Conservation (phyloP, 1,140 invertebrate genomes). For the Drosophila repleta region DNA sequence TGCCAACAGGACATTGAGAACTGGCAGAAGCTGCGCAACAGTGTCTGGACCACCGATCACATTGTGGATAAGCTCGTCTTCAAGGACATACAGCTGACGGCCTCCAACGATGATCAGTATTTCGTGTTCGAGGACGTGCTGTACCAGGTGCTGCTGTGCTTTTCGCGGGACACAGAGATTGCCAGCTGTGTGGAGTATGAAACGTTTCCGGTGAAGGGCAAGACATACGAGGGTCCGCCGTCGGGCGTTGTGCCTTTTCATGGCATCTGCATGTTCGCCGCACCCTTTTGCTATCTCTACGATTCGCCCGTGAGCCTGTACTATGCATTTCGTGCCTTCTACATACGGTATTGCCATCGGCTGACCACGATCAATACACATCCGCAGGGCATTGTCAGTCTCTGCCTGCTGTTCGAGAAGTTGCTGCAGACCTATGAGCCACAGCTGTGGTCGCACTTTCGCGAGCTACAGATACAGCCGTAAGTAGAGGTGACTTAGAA, state of each 20-base stretch:
- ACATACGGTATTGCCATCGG: slow-evolving; percentile 95
- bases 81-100: slow-evolving; percentile 97
- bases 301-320: slow-evolving; percentile 94
- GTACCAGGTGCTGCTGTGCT: slow-evolving; percentile 97
- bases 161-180: slow-evolving; percentile 94
- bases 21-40: slow-evolving; percentile 92
- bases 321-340: slow-evolving; percentile 95
- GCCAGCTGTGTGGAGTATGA: slow-evolving; percentile 87
- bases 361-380: slow-evolving; percentile 96
- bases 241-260: slow-evolving; percentile 98
- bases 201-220: slow-evolving; percentile 89
- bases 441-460: slow-evolving; percentile 94
- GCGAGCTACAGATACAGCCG: slow-evolving; percentile 94
- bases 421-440: slow-evolving; percentile 96
- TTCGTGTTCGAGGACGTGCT: slow-evolving; percentile 98
- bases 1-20: slow-evolving; percentile 89
- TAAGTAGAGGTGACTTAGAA: slow-evolving; percentile 86
- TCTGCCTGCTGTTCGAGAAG: slow-evolving; percentile 94
- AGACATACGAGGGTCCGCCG: slow-evolving; percentile 90
- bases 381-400: slow-evolving; percentile 92
- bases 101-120: slow-evolving; percentile 98
- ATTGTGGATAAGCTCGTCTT: slow-evolving; percentile 97
- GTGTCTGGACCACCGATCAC: slow-evolving; percentile 94
- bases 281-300: slow-evolving; percentile 97
- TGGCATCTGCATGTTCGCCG: slow-evolving; percentile 98